Base-by-base conservation (phyloP, 2,888 invertebrate species). In the Oegoconia quadripuncta region DNA sequence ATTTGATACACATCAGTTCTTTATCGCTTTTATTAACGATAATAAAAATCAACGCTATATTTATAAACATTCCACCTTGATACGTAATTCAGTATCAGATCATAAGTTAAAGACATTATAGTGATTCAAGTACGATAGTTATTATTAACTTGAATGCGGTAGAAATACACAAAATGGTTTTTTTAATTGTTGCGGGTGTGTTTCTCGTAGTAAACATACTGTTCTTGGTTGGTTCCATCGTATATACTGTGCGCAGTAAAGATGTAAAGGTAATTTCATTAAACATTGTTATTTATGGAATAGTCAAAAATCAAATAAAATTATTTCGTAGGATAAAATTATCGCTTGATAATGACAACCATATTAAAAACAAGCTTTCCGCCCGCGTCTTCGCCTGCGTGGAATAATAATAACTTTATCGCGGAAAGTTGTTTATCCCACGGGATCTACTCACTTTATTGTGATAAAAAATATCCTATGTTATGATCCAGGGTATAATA, bases 191-290 rank as follows among this genome's bases (percentile, higher is more conserved):
- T 9, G 64, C 66, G 5, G 6, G 37, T 23, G 34, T 59, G 8
- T 18, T 66, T 33, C 41, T 72, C 2, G 3, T 50, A 3, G n/a
- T 65, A 8, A 74, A 76, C 43, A 3, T 59, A 3, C 1, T 65
- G 20, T 74, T 74, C 46, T 43, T 74, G n/a, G 4, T 49, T 28
- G 48, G 52, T 28, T 53, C 73, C 2, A 27, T 75, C 3, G 7
- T 61, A 13, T 64, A 66, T 22, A 64, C 73, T 1, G 2, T 62
- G n/a, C 27, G 28, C n/a, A 44, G 23, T 9, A 49, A 42, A 26
- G 48, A 52, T 22, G 40, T 25, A 17, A 60, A 60, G 64, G 73
- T 74, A 46, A 50, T 48, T 44, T 35, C 28, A n/a, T 25, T 22
- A 18, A 20, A 12, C n/a, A n/a, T 23, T 23, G 23, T 23, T 9